Base-by-base conservation (phyloP, 2,888 invertebrate species). In the Temnothorax ravouxi region DNA sequence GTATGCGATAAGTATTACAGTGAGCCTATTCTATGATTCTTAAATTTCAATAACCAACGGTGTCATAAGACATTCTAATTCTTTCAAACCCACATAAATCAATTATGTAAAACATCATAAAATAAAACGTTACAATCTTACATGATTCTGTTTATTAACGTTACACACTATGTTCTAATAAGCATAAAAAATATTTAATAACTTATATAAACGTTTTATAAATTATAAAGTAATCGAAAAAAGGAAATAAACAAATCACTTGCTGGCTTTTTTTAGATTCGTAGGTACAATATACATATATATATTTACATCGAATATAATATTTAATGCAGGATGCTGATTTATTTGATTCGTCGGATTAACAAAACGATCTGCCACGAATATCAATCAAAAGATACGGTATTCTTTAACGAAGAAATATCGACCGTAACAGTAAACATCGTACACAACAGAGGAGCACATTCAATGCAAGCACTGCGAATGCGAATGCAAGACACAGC, bases 121-220 rank as follows among this genome's bases (percentile, higher is more conserved):
- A 64, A 15, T 21, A 64, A 21, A 64, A 41, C 6, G 4, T 74
- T 44, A 47, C 38, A 25, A 61, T 74, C 6, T 61, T 74, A 13
- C 6, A 54, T 0, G 1, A 29, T 47, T 25, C 4, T 47, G 8
- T 15, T 75, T 47, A 21, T 44, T 21, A 75, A 21, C 18, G 21
- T 54, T n/a, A 62, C 3, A 72, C 11, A 21, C 6, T 21, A 34
- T 34, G 4, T 50, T 0, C 3, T n/a, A 34, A 75, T 62, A 67
- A 4, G 11, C 25, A 29, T 44, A 66, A 66, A 4, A 1, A 44
- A 25, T 0, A 1, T 29, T 47, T 67, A 3, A 11, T 29, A 18
- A 67, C 0, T 64, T 41, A n/a, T 15, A 44, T 29, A 21, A 74
- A 74, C 3, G 0, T 47, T 47, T 47, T 47, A 47, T 25, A 18